A percentile compares a stretch with the other conserved stretches of the same genome.
These are phyloP conservation scores for Oscheius sp. DNA, from an alignment of 2,888 invertebrate species.

Conservation along the genomic window DNA sequence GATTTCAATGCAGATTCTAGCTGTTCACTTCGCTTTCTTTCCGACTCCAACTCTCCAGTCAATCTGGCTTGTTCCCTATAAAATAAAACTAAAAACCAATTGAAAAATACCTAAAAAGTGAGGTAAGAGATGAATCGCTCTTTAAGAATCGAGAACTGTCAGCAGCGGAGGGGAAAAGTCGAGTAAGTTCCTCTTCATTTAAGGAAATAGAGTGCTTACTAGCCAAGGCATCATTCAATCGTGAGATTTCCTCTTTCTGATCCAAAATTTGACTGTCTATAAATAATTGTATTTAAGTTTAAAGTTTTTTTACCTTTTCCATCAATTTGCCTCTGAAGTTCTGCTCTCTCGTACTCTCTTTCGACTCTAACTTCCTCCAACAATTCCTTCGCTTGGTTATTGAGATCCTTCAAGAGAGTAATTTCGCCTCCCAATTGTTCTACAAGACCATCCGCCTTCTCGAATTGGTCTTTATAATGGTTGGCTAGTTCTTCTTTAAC, in stretches of 20 bases:
- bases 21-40: constrained; percentile 39
- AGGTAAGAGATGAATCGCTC: constrained; percentile 56
- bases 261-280: constrained; percentile 38
- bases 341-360: background rate
- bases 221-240: constrained; percentile 53
- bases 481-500: constrained; percentile 28
- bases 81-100: background rate
- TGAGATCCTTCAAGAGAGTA: background rate
- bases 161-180: constrained; percentile 61
- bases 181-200: constrained; percentile 52
- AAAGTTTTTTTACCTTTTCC: constrained; percentile 7
- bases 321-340: constrained; percentile 5
- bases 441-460: background rate
- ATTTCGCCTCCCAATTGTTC: constrained; percentile 16
- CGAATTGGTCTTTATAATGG: constrained; percentile 33
- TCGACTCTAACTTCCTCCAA: constrained; percentile 22
- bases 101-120: constrained; percentile 41
- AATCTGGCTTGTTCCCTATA: constrained; percentile 57
- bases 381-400: background rate
- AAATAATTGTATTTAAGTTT: background rate
- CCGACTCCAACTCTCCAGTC: constrained; percentile 52
- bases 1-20: constrained; percentile 57
- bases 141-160: constrained; percentile 56
- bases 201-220: constrained; percentile 44
- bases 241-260: constrained; percentile 45